Evolutionary conservation across 2,113 vertebrate species (phyloP).

Genomic region (Thamnaconus septentrionalis): DNA sequence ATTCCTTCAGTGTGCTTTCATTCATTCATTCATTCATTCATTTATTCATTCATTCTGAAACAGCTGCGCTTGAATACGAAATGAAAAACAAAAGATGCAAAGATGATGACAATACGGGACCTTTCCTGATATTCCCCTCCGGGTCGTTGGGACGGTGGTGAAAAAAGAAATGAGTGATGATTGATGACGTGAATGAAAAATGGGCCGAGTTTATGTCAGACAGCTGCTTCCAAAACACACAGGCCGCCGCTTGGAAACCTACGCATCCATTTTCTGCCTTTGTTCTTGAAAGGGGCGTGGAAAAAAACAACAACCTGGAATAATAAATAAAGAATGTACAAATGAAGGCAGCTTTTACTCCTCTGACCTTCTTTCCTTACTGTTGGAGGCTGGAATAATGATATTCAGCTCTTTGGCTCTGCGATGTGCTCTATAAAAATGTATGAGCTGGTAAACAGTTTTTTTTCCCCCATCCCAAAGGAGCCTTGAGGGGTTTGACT

Average conservation of each 20-base stretch:
- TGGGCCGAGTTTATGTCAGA: background rate
- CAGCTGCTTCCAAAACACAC: background rate
- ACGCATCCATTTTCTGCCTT: background rate
- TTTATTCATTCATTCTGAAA: too few relatives aligned
- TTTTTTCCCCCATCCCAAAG: too few relatives aligned
- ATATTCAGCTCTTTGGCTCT: slow-evolving; percentile 2
- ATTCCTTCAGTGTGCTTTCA: too few relatives aligned
- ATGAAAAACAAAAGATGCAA: too few relatives aligned
- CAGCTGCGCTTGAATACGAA: too few relatives aligned
- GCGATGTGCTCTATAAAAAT: background rate
- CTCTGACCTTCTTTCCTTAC: background rate
- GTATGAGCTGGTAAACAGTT: background rate
- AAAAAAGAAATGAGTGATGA: slow-evolving; percentile 8
- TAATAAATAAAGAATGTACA: background rate
- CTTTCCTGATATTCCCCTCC: too few relatives aligned
- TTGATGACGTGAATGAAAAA: background rate
- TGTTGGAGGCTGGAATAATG: background rate
- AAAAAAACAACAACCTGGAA: background rate
- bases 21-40: too few relatives aligned
- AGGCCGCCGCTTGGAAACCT: background rate
- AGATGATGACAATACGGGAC: too few relatives aligned
- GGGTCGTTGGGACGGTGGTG: too few relatives aligned
- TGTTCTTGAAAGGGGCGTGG: slow-evolving; percentile 8
- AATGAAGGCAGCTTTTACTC: background rate
- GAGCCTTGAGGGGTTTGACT: too few relatives aligned